phyloP scores from a whole-genome alignment of 2,113 vertebrate species.

The Boulengeromyrus knoepffleri region DNA sequence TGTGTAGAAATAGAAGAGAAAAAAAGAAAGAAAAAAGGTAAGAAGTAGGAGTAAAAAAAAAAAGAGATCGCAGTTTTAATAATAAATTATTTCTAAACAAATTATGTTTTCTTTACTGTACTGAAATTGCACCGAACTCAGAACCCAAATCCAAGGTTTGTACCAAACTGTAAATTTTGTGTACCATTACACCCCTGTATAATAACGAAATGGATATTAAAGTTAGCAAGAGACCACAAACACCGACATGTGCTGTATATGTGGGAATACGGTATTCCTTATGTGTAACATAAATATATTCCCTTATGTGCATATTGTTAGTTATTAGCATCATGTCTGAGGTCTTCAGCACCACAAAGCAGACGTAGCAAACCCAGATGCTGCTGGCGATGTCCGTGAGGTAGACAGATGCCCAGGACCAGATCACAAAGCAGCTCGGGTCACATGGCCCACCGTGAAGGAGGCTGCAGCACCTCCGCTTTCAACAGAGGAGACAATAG shows the following conservation, averaged over 20 bases:
- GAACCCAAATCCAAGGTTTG: neutral
- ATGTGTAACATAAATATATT: neutral
- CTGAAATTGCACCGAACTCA: neutral
- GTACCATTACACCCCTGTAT: too few species aligned
- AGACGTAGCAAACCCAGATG: slow-evolving; percentile 74
- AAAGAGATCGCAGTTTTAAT: neutral
- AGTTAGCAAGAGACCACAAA: neutral
- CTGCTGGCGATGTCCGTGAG: slow-evolving; percentile 63
- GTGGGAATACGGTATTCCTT: neutral
- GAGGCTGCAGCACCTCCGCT: slow-evolving; percentile 68
- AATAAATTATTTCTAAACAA: too few species aligned
- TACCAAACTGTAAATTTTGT: too few species aligned
- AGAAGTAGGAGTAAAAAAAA: too few species aligned
- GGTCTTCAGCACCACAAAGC: slow-evolving; percentile 67
- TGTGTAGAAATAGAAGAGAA: too few species aligned
- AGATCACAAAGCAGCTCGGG: slow-evolving; percentile 68
- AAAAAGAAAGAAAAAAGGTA: too few species aligned
- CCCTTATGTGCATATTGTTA: slow-evolving; percentile 74
- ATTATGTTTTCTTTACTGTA: too few species aligned
- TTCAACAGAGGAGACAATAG: neutral
- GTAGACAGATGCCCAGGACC: slow-evolving; percentile 53
- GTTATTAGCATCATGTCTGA: slow-evolving; percentile 75
- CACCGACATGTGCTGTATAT: neutral
- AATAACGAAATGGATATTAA: neutral
- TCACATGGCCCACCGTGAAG: slow-evolving; percentile 65